Evolutionary conservation across 2,888 invertebrate species (phyloP), one percentile per base, ranked within the genome.

Genomic region (Rapana venosa): DNA sequence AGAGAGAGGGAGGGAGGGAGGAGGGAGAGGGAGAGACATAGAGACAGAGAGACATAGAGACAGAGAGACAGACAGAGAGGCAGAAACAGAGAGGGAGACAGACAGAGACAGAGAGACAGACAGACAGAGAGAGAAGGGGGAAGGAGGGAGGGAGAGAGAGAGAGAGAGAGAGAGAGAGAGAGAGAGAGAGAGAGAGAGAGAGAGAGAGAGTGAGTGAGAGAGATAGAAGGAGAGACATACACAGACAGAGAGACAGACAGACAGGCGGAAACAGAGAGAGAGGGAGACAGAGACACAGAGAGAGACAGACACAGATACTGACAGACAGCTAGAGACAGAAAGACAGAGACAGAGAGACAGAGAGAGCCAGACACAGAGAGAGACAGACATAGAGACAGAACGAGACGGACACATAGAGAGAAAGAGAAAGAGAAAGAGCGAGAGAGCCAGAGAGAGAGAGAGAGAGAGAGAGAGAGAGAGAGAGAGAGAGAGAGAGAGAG

Each of bases 31-130:
- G 58, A 56, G 66, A 66, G 66, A 66, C 22, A 81, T 5, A 81
- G 2, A 81, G 32, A 81, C 22, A 81, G 36, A 47, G 85, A 30
- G 35, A 58, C n/a, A 58, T n/a, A n/a, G 36, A 30, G 22, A 79
- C 83, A 77, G 84, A 66, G 58, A 81, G 47, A 79, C n/a, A 79
- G 88, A 88, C 6, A 79, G 47, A 56, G 47, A 66, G 26, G 13
- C 20, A 66, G 66, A 47, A 1, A 26, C 5, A n/a, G n/a, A n/a
- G n/a, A n/a, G n/a, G n/a, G n/a, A n/a, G n/a, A 26, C 20, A 66
- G 17, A 66, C 66, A 66, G 26, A 66, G 6, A n/a, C n/a, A 22
- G 66, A 66, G 5, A 66, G 17, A 66, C 20, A 66, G 13, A 1
- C 20, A 26, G 66, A 2, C 17, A 66, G 66, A 66, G 66, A 66